Conservation (phyloP, 2,888 invertebrate genomes). For the Leuctra nigra region DNA sequence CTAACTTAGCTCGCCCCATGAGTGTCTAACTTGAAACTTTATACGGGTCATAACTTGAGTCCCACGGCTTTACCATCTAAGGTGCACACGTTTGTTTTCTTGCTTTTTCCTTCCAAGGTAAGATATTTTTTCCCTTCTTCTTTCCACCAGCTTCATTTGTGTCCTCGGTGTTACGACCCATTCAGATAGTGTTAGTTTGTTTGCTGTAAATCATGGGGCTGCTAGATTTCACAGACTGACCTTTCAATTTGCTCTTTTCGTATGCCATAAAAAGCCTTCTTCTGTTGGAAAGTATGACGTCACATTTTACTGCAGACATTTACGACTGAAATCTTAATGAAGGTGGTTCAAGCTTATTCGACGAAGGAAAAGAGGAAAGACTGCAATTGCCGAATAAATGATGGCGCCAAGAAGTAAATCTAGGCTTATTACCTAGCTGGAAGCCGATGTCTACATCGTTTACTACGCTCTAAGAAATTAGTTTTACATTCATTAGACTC, state of each 20-base stretch:
- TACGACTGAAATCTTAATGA: conserved; percentile 15
- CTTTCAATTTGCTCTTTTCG: conserved; percentile 17
- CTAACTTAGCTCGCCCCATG: conserved; percentile 13
- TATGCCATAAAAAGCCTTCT: conserved; percentile 1
- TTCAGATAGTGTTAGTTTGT: conserved; percentile 6
- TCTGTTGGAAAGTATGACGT: conserved; percentile 6
- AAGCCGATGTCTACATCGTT: too few species aligned
- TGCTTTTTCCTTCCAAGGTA: too few species aligned
- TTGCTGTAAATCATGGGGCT: conserved; percentile 8
- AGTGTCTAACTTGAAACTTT: conserved; percentile 15
- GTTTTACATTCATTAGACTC: too few species aligned
- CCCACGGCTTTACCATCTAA: neutral
- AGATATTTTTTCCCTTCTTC: too few species aligned
- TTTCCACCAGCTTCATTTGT: too few species aligned
- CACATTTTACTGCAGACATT: conserved; percentile 14
- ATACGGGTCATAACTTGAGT: conserved; percentile 13
- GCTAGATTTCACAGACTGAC: conserved; percentile 15
- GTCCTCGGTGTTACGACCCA: conserved; percentile 5
- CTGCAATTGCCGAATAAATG: too few species aligned
- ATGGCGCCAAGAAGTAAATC: too few species aligned
- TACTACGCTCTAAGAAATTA: too few species aligned
- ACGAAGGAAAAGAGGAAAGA: too few species aligned
- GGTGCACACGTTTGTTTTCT: too few species aligned
- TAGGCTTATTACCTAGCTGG: too few species aligned
- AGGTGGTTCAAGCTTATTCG: too few species aligned